Evolutionary conservation across 2,113 vertebrate genomes (phyloP).

Genomic region (Nestor notabilis): DNA sequence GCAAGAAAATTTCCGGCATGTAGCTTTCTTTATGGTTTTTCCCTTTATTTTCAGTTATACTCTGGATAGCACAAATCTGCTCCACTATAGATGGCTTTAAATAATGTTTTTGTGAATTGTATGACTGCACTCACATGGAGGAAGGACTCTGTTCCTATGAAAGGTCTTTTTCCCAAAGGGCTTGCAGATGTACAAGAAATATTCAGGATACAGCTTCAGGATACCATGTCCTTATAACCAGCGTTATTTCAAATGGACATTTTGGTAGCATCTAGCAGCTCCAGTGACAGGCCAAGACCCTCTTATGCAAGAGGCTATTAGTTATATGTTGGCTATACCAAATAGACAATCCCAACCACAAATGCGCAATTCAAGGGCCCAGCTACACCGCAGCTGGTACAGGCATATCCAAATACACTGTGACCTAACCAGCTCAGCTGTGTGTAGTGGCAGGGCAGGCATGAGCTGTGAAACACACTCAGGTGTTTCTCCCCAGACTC

Average conservation of each 20-base stretch:
- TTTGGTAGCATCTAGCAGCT: neutral
- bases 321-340: neutral
- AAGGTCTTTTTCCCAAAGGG: neutral
- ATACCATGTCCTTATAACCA: neutral
- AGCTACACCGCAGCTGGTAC: neutral
- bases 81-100: neutral
- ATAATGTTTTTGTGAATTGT: neutral
- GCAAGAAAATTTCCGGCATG: neutral
- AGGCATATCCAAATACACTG: neutral
- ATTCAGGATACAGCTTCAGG: neutral
- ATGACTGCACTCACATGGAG: neutral
- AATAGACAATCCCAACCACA: neutral
- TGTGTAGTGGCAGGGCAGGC: neutral
- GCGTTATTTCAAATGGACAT: neutral
- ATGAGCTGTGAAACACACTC: neutral
- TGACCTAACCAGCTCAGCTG: neutral
- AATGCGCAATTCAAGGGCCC: neutral
- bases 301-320: neutral
- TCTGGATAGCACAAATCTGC: neutral
- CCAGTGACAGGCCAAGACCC: neutral
- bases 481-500: neutral
- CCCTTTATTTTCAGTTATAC: neutral
- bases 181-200: neutral
- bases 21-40: neutral
- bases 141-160: neutral